Evolutionary conservation across 2,113 vertebrate genomes (phyloP).

Genomic region (Pollimyrus isidori): DNA sequence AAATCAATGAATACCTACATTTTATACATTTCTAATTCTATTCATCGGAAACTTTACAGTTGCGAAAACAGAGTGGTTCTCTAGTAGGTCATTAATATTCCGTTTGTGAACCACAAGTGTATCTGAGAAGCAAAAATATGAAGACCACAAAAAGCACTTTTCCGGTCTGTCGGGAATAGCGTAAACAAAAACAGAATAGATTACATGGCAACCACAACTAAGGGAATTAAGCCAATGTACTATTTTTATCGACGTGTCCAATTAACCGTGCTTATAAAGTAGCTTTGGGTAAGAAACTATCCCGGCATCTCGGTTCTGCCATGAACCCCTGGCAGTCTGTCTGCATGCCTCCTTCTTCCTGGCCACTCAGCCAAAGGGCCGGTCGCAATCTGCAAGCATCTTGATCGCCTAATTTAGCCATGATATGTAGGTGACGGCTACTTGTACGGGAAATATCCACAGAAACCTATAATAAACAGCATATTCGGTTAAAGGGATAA

Average conservation of each 20-base stretch:
- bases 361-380: neutral
- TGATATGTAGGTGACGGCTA: neutral
- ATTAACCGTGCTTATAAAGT: neutral
- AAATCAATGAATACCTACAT: neutral
- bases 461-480: neutral
- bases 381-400: neutral
- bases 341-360: neutral
- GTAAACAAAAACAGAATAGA: neutral
- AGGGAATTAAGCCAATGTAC: neutral
- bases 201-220: neutral
- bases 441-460: neutral
- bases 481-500: neutral
- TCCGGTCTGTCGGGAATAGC: neutral
- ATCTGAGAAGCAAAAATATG: neutral
- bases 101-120: neutral
- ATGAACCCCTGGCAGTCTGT: neutral
- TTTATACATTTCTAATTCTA: neutral
- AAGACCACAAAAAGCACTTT: neutral
- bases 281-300: neutral
- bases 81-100: neutral
- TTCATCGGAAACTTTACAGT: neutral
- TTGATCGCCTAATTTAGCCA: neutral
- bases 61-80: neutral
- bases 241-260: neutral
- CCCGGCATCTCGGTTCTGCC: neutral